Evolutionary conservation across 2,113 vertebrate genomes (phyloP).

Genomic region (Regulus satrapa): DNA sequence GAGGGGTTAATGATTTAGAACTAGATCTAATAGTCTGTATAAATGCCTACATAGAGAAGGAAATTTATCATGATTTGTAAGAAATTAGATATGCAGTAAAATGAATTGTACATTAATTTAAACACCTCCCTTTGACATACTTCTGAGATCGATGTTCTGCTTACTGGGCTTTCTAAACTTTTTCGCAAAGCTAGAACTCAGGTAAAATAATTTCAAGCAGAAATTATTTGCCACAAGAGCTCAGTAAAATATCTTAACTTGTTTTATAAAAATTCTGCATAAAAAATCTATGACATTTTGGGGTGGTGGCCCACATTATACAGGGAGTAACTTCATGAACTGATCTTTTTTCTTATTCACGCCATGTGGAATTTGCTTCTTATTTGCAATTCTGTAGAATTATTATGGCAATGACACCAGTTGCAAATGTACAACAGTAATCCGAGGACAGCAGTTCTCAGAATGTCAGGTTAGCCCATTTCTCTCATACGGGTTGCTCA

Average conservation of each 20-base stretch:
- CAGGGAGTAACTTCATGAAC: neutral
- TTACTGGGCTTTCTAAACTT: conserved; percentile 1
- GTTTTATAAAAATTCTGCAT: neutral
- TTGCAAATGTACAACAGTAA: neutral
- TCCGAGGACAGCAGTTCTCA: neutral
- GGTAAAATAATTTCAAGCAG: neutral
- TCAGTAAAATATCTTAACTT: neutral
- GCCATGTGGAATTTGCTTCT: neutral
- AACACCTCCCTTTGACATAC: conserved; percentile 40
- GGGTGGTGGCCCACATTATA: neutral
- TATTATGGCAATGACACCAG: neutral
- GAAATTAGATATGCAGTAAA: conserved; percentile 49
- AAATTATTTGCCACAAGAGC: neutral
- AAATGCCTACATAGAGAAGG: conserved; percentile 17
- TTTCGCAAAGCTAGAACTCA: neutral
- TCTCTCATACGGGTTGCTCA: neutral
- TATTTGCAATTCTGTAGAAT: neutral
- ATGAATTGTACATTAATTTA: conserved; percentile 49
- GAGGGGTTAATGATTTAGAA: conserved; percentile 57
- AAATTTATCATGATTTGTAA: conserved; percentile 48
- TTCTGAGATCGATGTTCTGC: conserved; percentile 1
- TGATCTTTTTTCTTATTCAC: neutral
- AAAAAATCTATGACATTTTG: neutral
- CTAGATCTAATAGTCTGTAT: conserved; percentile 50
- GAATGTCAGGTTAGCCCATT: neutral